Conservation (phyloP, 2,113 vertebrate species). For the Pseudorasbora parva region DNA sequence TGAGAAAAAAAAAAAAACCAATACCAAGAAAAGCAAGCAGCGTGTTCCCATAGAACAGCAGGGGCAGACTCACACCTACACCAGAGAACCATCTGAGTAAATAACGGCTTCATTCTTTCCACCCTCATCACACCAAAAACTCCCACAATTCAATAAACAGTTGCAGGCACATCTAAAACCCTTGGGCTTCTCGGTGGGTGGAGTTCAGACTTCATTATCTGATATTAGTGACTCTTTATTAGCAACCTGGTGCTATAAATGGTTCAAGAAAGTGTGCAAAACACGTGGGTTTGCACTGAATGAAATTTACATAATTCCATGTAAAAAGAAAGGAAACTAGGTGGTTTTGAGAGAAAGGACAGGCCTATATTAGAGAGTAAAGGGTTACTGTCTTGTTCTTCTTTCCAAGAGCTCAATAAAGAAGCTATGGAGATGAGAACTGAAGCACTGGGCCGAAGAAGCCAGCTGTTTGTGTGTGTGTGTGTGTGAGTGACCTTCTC, state of each 20-base stretch:
- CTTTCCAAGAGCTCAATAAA: conserved; percentile 57
- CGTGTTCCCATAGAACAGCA: conserved; percentile 88
- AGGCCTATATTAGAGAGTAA: not conserved
- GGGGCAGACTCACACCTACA: conserved; percentile 93
- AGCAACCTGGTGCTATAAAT: conserved; percentile 5
- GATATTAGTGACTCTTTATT: conserved; percentile 29
- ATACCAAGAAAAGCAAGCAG: conserved; percentile 91
- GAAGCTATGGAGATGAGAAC: conserved; percentile 45
- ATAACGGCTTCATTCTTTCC: conserved; percentile 96
- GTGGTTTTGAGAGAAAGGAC: conserved; percentile 41
- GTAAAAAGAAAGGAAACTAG: conserved; percentile 28
- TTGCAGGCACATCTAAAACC: conserved; percentile 77
- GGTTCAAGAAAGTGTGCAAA: conserved; percentile 6
- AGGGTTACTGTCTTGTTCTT: conserved; percentile 46
- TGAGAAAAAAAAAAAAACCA: conserved; percentile 72
- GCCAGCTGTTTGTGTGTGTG: conserved; percentile 60
- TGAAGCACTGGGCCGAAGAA: conserved; percentile 44
- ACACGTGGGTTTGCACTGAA: conserved; percentile 14
- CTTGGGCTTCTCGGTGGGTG: conserved; percentile 37
- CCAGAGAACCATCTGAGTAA: conserved; percentile 94
- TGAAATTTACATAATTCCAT: not conserved
- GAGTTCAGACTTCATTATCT: conserved; percentile 25
- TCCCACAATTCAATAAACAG: conserved; percentile 95
- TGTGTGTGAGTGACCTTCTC: conserved; percentile 66
- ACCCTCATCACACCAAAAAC: conserved; percentile 87